phyloP scores from a whole-genome alignment of 1,140 invertebrate genomes.

The Euura lappo region DNA sequence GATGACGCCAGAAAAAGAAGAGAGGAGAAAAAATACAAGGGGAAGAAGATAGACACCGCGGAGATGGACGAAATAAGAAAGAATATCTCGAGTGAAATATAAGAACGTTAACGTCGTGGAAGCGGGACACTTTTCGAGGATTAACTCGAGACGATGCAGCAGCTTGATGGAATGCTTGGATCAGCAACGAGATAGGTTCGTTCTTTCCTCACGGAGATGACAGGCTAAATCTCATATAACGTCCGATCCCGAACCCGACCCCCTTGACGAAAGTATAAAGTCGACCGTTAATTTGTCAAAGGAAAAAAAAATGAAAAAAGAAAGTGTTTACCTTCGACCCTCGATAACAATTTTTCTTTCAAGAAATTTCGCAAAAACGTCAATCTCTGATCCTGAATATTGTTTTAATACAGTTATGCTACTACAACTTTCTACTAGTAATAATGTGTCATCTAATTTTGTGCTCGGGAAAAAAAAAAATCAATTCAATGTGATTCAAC shows the following conservation, averaged over 20 bases:
- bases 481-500: no score
- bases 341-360: slow-evolving; percentile 13
- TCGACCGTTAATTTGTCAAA: slow-evolving; percentile 40
- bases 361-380: no score
- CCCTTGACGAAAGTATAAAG: not conserved
- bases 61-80: not conserved
- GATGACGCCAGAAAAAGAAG: no score
- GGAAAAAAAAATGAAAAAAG: not conserved
- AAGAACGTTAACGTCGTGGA: not conserved
- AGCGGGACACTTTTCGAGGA: not conserved
- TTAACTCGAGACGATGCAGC: not conserved
- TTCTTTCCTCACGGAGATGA: no score
- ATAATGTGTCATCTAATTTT: no score
- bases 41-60: not conserved
- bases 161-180: not conserved
- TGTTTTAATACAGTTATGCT: no score
- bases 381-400: no score
- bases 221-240: not conserved
- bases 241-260: not conserved
- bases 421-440: no score
- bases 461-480: no score
- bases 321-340: not conserved
- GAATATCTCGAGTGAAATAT: not conserved
- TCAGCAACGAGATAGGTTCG: not conserved
- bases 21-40: not conserved